Evolutionary conservation across 2,113 vertebrate genomes (phyloP), one percentile per base, ranked within the genome.

Genomic region (Pardalotus punctatus): DNA sequence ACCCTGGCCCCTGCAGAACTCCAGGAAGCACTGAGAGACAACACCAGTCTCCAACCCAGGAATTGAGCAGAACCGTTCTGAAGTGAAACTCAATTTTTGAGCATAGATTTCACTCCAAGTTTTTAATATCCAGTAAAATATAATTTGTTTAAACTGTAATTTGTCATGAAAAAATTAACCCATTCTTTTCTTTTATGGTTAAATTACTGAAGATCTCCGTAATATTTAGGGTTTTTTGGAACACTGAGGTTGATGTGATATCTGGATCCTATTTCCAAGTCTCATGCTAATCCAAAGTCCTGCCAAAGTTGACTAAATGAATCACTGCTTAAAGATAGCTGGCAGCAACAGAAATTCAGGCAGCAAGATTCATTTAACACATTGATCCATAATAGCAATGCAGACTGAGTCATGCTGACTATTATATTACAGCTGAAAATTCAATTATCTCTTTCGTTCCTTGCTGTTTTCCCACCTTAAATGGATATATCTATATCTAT

Each of bases 281-380:
- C 70, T 87, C 77, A 74, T 21, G 22, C 14, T 90, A 82, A 61
- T 93, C 74, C 57, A 85, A 86, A 89, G 65, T 85, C n/a, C 45
- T 69, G 45, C 40, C 53, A 90, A 91, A 90, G 35, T n/a, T 93
- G 65, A 56, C 78, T 90, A 78, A 95, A 95, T 91, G 43, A 87
- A 95, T 90, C 61, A 79, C 43, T 33, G 53, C 31, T 85, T 79
- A 93, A 78, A 95, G 61, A 85, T 14, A 95, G 78, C 45, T 87
- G 66, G 28, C 53, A 91, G 73, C 56, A 94, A 84, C 19, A 91
- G 53, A 81, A 94, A 76, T 60, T 87, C 66, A 81, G 57, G 57
- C 69, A 88, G 25, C 53, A 74, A 88, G 73, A 95, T 71, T 87
- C 29, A 76, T 94, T 96, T 93, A 90, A 82, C 78, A 87, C 74